Conservation (phyloP, 2,113 vertebrate genomes). For the Pyrgilauda ruficollis region DNA sequence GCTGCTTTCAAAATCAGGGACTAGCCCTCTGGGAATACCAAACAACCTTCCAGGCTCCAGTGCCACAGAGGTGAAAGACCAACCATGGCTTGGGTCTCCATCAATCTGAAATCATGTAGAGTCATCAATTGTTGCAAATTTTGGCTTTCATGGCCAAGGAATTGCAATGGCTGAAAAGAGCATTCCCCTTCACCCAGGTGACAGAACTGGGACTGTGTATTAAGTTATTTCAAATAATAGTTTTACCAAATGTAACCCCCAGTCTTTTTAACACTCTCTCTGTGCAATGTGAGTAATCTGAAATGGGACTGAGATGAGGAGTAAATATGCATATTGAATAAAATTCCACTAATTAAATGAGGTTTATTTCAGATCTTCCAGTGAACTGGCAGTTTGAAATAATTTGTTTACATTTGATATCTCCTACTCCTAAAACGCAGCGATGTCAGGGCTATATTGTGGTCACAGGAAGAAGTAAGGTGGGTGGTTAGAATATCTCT, state of each 20-base stretch:
- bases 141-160: background rate
- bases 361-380: background rate
- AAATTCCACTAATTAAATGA: background rate
- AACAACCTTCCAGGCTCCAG: background rate
- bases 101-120: background rate
- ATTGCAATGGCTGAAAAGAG: background rate
- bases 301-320: background rate
- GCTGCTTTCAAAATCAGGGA: background rate
- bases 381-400: background rate
- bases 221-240: background rate
- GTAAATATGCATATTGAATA: background rate
- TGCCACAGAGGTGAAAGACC: background rate
- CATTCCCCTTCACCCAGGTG: background rate
- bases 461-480: background rate
- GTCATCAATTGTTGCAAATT: background rate
- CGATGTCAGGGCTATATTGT: rapidly evolving
- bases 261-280: background rate
- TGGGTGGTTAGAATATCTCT: too few species aligned
- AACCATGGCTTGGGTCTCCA: background rate
- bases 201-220: background rate
- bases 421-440: background rate
- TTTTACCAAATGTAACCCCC: background rate
- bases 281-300: background rate
- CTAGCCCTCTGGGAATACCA: background rate
- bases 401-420: background rate